These are phyloP conservation scores for Cremastinae sp. DNA, from an alignment of 2,888 invertebrate genomes.

Conservation along the genomic window DNA sequence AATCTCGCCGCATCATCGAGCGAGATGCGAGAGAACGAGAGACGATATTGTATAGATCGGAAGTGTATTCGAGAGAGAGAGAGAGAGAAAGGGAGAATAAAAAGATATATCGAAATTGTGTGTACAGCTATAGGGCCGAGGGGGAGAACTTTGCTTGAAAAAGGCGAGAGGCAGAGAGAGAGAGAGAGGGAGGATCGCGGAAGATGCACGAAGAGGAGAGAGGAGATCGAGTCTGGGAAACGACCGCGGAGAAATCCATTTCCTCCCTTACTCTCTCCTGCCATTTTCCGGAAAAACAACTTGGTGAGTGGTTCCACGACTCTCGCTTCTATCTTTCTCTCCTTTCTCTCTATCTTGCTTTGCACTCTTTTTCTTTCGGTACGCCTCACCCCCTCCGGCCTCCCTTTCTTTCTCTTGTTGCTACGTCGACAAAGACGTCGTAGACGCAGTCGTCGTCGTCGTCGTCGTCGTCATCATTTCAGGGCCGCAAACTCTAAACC, in stretches of 20 bases:
- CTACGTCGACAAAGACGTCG: constrained; percentile 48
- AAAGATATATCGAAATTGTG: not conserved
- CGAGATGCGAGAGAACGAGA: constrained; percentile 43
- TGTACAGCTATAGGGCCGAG: constrained; percentile 13
- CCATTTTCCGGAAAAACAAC: constrained; percentile 68
- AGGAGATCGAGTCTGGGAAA: constrained; percentile 63
- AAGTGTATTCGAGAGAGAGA: constrained; percentile 5
- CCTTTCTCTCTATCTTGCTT: constrained; percentile 55
- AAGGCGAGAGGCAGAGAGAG: constrained; percentile 32
- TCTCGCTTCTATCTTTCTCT: too few species aligned
- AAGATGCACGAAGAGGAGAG: constrained; percentile 39
- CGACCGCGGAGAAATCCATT: constrained; percentile 75
- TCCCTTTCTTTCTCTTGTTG: constrained; percentile 22
- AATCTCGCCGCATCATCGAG: constrained; percentile 45
- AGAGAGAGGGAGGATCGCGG: constrained; percentile 35
- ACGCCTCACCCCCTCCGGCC: not conserved
- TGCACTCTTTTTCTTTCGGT: constrained; percentile 55
- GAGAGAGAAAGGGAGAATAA: constrained; percentile 14
- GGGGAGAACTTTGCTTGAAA: constrained; percentile 45
- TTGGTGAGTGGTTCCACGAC: constrained; percentile 61
- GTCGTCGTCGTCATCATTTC: constrained; percentile 52
- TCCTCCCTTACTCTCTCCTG: constrained; percentile 64
- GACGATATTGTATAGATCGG: constrained; percentile 38
- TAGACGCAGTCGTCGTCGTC: constrained; percentile 40
- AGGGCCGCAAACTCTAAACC: constrained; percentile 46